Evolutionary conservation across 2,113 vertebrate genomes (phyloP).

Genomic region (Rhinolophus ferrumequinum): DNA sequence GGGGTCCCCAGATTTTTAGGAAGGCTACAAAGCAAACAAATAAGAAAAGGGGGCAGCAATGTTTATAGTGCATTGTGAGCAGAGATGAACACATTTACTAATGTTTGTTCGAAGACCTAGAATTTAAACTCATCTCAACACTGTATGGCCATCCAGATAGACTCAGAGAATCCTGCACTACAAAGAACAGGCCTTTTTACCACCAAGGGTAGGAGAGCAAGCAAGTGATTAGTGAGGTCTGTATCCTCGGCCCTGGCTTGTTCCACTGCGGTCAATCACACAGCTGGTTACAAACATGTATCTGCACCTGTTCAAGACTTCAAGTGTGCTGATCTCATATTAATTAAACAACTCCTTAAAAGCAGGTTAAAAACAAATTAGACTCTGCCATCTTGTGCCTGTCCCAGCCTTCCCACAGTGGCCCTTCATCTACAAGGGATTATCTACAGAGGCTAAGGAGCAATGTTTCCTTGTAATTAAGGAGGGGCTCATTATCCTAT

Average conservation of each 20-base stretch:
- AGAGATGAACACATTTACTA: not conserved
- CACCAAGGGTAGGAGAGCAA: not conserved
- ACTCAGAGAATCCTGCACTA: not conserved
- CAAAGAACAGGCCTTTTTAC: not conserved
- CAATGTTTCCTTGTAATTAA: constrained; percentile 83
- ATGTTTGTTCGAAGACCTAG: not conserved
- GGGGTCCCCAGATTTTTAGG: not conserved
- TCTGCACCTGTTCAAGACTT: constrained; percentile 66
- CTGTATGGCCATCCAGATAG: not conserved
- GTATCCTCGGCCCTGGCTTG: not conserved
- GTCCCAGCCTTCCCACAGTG: constrained; percentile 80
- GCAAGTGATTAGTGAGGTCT: constrained; percentile 39
- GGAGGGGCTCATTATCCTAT: constrained; percentile 84
- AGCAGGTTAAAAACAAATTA: constrained; percentile 85
- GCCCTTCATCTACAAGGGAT: constrained; percentile 82
- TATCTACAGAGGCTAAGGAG: constrained; percentile 79
- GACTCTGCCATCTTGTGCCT: constrained; percentile 72
- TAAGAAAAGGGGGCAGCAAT: not conserved
- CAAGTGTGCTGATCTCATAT: constrained; percentile 71
- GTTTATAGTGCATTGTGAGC: not conserved
- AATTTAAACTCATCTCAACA: not conserved
- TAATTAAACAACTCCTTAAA: constrained; percentile 85
- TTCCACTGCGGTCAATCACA: constrained; percentile 9
- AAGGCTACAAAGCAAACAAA: not conserved
- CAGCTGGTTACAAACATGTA: constrained; percentile 58